Evolutionary conservation across 2,113 vertebrate genomes (phyloP).

Genomic region (Nesogale talazaci): DNA sequence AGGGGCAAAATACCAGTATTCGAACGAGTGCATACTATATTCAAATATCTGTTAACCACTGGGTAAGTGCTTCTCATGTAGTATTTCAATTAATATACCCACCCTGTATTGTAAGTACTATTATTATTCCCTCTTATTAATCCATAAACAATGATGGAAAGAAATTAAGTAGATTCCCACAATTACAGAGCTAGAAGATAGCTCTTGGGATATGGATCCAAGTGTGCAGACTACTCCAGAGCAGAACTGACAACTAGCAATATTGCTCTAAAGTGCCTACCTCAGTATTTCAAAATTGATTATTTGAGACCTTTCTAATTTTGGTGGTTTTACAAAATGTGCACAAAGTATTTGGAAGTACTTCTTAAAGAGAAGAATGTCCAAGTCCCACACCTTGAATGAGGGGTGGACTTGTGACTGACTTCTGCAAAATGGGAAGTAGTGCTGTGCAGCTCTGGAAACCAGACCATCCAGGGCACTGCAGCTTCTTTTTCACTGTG

Average conservation of each 20-base stretch:
- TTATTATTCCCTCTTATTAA: constrained; percentile 17
- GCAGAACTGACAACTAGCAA: not conserved
- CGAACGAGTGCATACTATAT: constrained; percentile 10
- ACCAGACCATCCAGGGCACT: too few species aligned
- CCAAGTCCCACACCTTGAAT: too few species aligned
- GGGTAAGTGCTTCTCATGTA: not conserved
- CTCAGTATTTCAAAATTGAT: not conserved
- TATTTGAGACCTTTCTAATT: not conserved
- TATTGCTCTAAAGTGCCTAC: not conserved
- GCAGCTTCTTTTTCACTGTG: not conserved
- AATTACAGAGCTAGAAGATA: not conserved
- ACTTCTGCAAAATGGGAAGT: not conserved
- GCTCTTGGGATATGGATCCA: not conserved
- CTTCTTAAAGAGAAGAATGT: too few species aligned
- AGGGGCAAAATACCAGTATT: not conserved
- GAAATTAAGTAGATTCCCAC: not conserved
- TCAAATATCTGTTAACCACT: constrained; percentile 1
- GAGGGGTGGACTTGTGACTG: too few species aligned
- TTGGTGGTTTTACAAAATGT: not conserved
- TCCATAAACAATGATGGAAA: not conserved
- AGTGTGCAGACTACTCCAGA: not conserved
- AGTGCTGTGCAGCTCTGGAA: not conserved
- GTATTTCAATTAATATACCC: not conserved
- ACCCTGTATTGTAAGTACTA: not conserved
- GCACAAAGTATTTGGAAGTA: too few species aligned